Conservation (phyloP, 2,797 vertebrate genomes). For the Thalassophryne amazonica region DNA sequence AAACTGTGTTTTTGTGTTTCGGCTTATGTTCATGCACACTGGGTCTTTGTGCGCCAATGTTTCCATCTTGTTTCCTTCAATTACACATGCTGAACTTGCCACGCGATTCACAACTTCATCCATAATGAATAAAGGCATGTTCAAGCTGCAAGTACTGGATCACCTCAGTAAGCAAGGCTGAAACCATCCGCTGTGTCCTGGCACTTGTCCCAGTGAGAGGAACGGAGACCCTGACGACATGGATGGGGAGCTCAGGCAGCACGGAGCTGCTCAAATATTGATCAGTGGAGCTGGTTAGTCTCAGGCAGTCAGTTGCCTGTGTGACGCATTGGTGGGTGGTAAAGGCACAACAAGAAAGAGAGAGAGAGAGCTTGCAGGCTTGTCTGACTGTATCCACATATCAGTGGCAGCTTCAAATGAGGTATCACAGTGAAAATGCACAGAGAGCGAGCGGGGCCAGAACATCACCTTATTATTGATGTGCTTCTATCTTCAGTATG, state of each 20-base stretch:
- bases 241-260: slow-evolving; percentile 18
- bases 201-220: slow-evolving; percentile 46
- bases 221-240: slow-evolving; percentile 40
- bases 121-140: slow-evolving; percentile 63
- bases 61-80: slow-evolving; percentile 24
- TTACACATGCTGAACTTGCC: slow-evolving; percentile 23
- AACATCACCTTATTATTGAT: slow-evolving; percentile 40
- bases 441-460: slow-evolving; percentile 2
- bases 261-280: slow-evolving; percentile 70
- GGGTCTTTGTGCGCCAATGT: slow-evolving; percentile 16
- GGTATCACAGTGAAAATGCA: slow-evolving; percentile 28
- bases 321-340: slow-evolving; percentile 34
- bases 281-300: slow-evolving; percentile 53
- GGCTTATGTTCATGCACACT: slow-evolving; percentile 24
- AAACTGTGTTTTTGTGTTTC: slow-evolving; percentile 17
- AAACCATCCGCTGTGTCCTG: slow-evolving; percentile 52
- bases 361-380: slow-evolving; percentile 20
- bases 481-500: slow-evolving; percentile 15
- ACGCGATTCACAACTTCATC: slow-evolving; percentile 53
- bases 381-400: slow-evolving; percentile 25
- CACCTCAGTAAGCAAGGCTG: slow-evolving; percentile 50
- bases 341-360: slow-evolving; percentile 52
- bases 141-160: slow-evolving; percentile 33
- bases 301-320: slow-evolving; percentile 31
- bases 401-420: slow-evolving; percentile 26